Base-by-base conservation (phyloP, 1,140 invertebrate species). In the Platyura marginata region DNA sequence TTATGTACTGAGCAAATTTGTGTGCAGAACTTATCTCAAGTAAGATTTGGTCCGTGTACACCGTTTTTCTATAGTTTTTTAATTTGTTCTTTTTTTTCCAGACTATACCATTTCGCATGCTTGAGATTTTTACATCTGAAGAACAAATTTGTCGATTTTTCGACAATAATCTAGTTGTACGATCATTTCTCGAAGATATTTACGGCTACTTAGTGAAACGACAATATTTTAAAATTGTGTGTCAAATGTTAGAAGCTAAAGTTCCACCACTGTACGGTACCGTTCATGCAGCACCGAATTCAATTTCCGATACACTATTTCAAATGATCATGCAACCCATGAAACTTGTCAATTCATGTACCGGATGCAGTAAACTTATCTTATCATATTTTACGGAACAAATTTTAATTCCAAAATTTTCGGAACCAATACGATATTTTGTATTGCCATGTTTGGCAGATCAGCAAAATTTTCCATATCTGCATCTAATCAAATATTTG, bases 311-410 rank as follows among this genome's bases (percentile, higher is more conserved):
- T 42, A 79, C 77, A 47, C 62, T 91, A 9, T 65, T 88, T 41
- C 74, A 81, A 45, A 69, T 93, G 45, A 72, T 91, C 35, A 67
- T 78, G 46, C 69, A 77, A 47, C 86, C 88, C 0, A 56, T 92
- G 34, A 57, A 62, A 47, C 63, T 74, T 46, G 63, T 66, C 50
- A 13, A 53, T 52, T 21, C n/a, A 21, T 21, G 38, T 3, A 47
- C 44, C 10, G 20, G 47, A 2, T 48, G 51, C 32, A 9, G 39
- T 11, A 21, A 21, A 20, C 20, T 46, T 8, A 55, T 58, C 15
- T 54, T 53, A 29, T 46, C 48, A 11, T 54, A 49, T 40, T 71
- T 75, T 44, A 55, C 63, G 2, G 51, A 60, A 34, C 55, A 70
- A 37, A 69, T 75, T 43, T 47, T 75, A 3, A 63, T 65, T 41